Evolutionary conservation across 2,797 vertebrate genomes (phyloP).

Genomic region (Thaleichthys pacificus): DNA sequence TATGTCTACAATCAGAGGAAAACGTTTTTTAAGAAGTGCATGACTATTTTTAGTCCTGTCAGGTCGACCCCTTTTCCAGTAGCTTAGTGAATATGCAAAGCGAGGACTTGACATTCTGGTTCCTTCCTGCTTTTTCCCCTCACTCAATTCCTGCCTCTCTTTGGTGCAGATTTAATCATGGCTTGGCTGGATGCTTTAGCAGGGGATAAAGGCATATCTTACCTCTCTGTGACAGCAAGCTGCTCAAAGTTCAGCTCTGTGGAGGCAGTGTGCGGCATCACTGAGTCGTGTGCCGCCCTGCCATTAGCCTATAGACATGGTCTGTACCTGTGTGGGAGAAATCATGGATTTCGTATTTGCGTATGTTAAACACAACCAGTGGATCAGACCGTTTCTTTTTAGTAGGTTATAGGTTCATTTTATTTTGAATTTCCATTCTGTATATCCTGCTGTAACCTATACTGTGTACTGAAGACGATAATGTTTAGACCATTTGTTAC

Average conservation of each 20-base stretch:
- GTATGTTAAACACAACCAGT: no score
- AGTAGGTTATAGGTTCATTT: no score
- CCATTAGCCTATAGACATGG: no score
- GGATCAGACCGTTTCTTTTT: no score
- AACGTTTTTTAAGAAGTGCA: neutral
- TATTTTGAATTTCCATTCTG: no score
- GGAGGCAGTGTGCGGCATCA: neutral
- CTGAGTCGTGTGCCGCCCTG: no score
- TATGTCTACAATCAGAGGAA: neutral
- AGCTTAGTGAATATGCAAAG: neutral
- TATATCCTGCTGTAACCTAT: no score
- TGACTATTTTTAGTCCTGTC: neutral
- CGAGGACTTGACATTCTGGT: conserved; percentile 1
- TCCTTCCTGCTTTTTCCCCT: neutral
- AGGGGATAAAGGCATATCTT: neutral
- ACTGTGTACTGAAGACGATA: no score
- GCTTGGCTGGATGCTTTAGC: neutral
- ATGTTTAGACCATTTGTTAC: no score
- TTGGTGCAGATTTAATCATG: neutral
- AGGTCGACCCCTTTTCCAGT: neutral
- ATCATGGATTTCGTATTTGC: no score
- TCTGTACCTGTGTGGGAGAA: no score
- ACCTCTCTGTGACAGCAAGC: neutral
- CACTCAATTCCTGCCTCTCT: neutral
- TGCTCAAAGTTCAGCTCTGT: neutral